Conservation (phyloP, 2,888 invertebrate genomes). For the Pristionchus maxplancki region DNA sequence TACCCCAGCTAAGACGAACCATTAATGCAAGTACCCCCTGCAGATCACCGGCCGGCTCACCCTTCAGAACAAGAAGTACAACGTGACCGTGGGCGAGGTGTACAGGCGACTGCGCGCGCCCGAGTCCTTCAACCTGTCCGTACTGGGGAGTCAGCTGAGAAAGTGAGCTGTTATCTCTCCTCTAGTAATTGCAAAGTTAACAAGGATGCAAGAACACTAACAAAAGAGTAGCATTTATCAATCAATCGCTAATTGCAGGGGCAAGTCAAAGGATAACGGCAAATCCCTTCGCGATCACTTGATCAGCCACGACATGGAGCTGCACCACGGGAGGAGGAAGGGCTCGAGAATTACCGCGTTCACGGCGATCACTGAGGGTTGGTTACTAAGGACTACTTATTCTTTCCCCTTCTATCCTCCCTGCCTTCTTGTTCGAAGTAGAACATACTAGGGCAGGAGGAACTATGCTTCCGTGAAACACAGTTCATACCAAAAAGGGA, state of each 20-base stretch:
- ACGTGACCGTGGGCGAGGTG: slow-evolving; percentile 39
- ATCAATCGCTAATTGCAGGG: background rate
- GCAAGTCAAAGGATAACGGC: slow-evolving; percentile 41
- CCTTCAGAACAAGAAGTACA: slow-evolving; percentile 43
- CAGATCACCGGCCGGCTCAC: slow-evolving; percentile 48
- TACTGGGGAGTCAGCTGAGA: slow-evolving; percentile 5
- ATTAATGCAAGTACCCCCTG: too few species aligned
- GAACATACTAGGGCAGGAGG: too few species aligned
- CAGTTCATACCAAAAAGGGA: too few species aligned
- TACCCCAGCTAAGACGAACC: too few species aligned
- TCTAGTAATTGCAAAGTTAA: too few species aligned
- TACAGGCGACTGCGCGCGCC: background rate
- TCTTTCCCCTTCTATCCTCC: too few species aligned
- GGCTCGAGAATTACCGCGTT: background rate
- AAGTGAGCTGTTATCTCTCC: slow-evolving; percentile 38
- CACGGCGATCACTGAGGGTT: slow-evolving; percentile 38
- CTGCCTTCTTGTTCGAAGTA: too few species aligned
- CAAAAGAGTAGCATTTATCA: too few species aligned
- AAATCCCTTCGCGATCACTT: background rate
- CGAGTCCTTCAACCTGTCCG: slow-evolving; percentile 41
- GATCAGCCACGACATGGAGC: background rate
- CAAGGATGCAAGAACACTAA: background rate
- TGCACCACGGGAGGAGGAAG: slow-evolving; percentile 46
- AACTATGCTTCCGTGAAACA: too few species aligned
- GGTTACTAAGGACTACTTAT: too few species aligned